Evolutionary conservation across 1,140 invertebrate genomes (phyloP).

Genomic region (Centruroides vittatus): DNA sequence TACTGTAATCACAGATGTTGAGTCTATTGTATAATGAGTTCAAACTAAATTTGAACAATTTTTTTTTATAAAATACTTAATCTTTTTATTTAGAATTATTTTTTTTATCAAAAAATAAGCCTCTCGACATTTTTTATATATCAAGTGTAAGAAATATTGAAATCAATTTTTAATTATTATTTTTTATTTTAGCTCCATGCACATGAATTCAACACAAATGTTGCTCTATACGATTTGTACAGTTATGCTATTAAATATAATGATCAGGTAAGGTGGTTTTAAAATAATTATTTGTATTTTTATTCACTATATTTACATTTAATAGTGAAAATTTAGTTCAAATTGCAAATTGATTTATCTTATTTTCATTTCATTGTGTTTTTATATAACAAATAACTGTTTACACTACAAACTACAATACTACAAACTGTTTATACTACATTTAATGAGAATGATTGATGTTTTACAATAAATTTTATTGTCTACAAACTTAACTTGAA

Average conservation of each 20-base stretch:
- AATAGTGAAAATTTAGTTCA: background rate
- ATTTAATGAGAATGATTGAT: too few species aligned
- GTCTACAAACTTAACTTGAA: too few species aligned
- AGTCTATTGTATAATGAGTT: too few species aligned
- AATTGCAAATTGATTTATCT: background rate
- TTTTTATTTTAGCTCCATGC: conserved; percentile 59
- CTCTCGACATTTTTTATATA: too few species aligned
- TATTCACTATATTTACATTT: background rate
- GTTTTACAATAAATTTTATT: too few species aligned
- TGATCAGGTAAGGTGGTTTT: conserved; percentile 36
- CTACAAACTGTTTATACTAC: background rate
- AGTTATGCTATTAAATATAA: conserved; percentile 90
- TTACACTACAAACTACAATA: background rate
- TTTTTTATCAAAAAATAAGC: too few species aligned
- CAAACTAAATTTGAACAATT: too few species aligned
- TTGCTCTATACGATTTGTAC: conserved; percentile 88
- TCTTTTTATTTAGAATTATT: background rate
- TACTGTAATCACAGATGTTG: too few species aligned
- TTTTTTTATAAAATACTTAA: background rate
- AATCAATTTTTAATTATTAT: background rate
- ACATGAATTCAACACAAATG: conserved; percentile 93
- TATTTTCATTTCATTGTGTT: background rate
- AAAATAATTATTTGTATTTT: background rate
- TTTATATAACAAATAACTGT: background rate
- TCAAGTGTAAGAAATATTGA: too few species aligned